Evolutionary conservation across 2,113 vertebrate species (phyloP), one percentile per base, ranked within the genome.

Genomic region (Nestor notabilis): DNA sequence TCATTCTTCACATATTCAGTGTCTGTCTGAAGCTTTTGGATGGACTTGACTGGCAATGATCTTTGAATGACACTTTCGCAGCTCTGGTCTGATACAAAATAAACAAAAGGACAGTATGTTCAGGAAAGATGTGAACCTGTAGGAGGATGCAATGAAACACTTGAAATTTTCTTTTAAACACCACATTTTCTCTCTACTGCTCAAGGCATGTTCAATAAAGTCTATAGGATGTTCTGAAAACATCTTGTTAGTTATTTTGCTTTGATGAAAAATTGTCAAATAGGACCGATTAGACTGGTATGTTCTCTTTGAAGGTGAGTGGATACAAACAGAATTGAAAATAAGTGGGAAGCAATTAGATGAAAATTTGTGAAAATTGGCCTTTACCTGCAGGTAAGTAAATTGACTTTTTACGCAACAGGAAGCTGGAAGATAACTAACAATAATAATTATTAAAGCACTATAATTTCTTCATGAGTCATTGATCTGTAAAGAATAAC

Each of bases 61-160:
- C 31, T 75, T 88, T 66, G 49, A 92, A 47, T 20, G 17, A 3
- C 28, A 89, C 14, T 61, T 93, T 87, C 58, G 74, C 46, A 81
- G 17, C 13, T 79, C 9, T 83, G 11, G n/a, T 58, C 18, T 53
- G 17, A 37, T 17, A 58, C 1, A 88, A 91, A 77, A 83, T 27
- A 83, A 47, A 47, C 50, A 18, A 78, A 81, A 90, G 65, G 6
- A 43, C 37, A 11, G 41, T 5, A 44, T 58, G 19, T 8, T 87
- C 12, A 69, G 19, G 71, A 77, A 65, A 55, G 39, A 8, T 2
- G 1, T 80, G 39, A 85, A 83, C 16, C 4, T 0, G 0, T 21
- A 60, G 37, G 6, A 56, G 13, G 17, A 52, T 49, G 16, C 11
- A 58, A 53, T n/a, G 18, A 28, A 28, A 33, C 7, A 11, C 33